Conservation (phyloP, 2,888 invertebrate species). For the Altica lythri region DNA sequence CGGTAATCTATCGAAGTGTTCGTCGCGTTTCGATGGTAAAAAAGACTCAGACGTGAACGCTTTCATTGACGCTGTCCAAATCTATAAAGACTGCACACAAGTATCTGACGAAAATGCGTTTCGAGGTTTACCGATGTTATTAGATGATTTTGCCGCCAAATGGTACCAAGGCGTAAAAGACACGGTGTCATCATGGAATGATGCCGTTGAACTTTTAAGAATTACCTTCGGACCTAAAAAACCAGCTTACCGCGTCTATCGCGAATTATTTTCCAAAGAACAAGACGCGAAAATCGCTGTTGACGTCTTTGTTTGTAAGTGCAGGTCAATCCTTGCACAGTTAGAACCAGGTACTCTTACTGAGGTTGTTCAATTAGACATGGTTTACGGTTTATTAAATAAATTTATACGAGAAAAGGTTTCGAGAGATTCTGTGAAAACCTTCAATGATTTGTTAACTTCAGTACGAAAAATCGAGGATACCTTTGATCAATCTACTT, state of each 20-base stretch:
- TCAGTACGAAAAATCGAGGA: constrained; percentile 12
- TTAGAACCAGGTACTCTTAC: constrained; percentile 4
- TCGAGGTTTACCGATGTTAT: constrained; percentile 28
- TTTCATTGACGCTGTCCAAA: too few species aligned
- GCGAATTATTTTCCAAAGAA: constrained; percentile 25
- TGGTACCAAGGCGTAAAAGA: constrained; percentile 34
- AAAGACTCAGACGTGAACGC: constrained; percentile 15
- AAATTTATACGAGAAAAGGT: constrained; percentile 21
- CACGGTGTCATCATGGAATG: constrained; percentile 20
- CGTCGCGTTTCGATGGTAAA: constrained; percentile 10
- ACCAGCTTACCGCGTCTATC: constrained; percentile 21
- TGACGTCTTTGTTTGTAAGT: constrained; percentile 16
- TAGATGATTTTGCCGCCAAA: constrained; percentile 28
- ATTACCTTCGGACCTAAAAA: constrained; percentile 31
- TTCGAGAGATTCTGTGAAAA: constrained; percentile 7
- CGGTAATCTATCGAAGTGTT: constrained; percentile 18
- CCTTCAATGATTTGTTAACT: constrained; percentile 15
- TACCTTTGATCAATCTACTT: too few species aligned
- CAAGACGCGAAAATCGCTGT: constrained; percentile 13
- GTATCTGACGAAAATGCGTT: constrained; percentile 19
- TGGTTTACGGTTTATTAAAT: constrained; percentile 27
- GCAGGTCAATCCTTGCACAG: constrained; percentile 12
- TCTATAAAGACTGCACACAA: constrained; percentile 3
- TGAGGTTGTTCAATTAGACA: constrained; percentile 20
- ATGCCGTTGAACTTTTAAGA: constrained; percentile 15